phyloP scores from a whole-genome alignment of 2,113 vertebrate genomes.

The Protomyctophum bolini region DNA sequence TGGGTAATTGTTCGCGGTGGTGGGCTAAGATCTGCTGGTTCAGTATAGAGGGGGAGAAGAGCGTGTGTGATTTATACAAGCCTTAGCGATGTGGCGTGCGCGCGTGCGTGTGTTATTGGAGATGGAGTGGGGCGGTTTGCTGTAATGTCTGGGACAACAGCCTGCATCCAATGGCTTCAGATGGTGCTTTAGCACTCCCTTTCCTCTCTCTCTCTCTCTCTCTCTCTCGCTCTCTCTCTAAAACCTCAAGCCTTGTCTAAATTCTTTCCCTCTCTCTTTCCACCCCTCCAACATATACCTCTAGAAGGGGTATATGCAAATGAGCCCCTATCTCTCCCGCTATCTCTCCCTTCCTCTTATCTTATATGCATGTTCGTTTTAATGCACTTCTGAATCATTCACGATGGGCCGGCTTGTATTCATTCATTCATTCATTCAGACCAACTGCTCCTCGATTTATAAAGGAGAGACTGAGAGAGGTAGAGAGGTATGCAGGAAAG shows the following conservation, averaged over 20 bases:
- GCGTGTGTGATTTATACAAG: conserved; percentile 76
- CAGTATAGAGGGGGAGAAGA: conserved; percentile 59
- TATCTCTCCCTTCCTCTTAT: conserved; percentile 32
- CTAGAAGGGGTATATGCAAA: conserved; percentile 6
- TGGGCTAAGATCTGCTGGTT: conserved; percentile 77
- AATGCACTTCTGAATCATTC: conserved; percentile 51
- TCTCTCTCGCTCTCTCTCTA: conserved; percentile 18
- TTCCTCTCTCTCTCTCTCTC: conserved; percentile 34
- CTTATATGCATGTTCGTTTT: conserved; percentile 26
- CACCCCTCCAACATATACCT: background rate
- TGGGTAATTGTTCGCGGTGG: conserved; percentile 77
- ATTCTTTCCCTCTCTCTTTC: too few species aligned
- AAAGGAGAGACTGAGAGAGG: conserved; percentile 17
- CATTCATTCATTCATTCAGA: background rate
- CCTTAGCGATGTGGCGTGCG: conserved; percentile 69
- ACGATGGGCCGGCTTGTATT: conserved; percentile 22
- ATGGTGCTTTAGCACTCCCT: conserved; percentile 48
- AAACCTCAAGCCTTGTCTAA: too few species aligned
- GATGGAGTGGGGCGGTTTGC: conserved; percentile 65
- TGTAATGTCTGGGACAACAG: conserved; percentile 66
- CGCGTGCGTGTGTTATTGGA: conserved; percentile 54
- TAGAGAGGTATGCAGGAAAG: background rate
- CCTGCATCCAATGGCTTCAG: conserved; percentile 53
- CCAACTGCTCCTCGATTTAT: conserved; percentile 30
- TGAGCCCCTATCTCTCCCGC: background rate